Base-by-base conservation (phyloP, 2,797 vertebrate genomes). In the Pseudochirops cupreus region DNA sequence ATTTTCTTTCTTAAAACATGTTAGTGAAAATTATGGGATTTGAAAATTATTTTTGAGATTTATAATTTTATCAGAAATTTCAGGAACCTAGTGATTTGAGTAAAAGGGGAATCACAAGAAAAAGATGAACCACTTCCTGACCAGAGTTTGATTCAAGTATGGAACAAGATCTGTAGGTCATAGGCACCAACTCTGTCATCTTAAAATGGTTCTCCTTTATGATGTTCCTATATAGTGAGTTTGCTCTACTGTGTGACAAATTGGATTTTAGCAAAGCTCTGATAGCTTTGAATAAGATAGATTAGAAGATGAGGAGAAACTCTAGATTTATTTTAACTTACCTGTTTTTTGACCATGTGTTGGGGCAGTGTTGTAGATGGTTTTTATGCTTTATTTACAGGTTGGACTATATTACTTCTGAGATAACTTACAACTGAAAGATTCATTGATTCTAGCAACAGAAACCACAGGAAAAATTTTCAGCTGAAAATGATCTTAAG, bases 401-500 rank as follows among this genome's bases (percentile, higher is more conserved):
- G 21, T 28, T 50, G 39, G 3, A 87, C 50, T 87, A 87, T 87
- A 87, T 87, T 24, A 50, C 24, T 46, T 82, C 39, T 82, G 21
- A 74, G 39, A 46, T 82, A 9, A 26, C 21, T 46, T 50, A 7
- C 74, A 87, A 46, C 9, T 46, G 9, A 26, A 50, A 87, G 39
- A 87, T 87, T 0, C 39, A 50, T 10, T 50, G 74, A 26, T 87
- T 50, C 39, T 87, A 87, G 24, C 39, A 87, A 87, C 39, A 87
- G 39, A 87, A 87, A 21, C 21, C 10, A 46, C 21, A 46, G 39
- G 46, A 26, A 24, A 50, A 46, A 87, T 46, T 46, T 87, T 50
- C 39, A 92, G 90, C 92, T 90, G 50, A 95, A 67, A 93, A 95
- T 93, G 96, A 93, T 4, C 89, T 91, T 94, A 93, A 26, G 89